Percentiles rank a stretch among this genome's conserved stretches.
Conservation (phyloP, 2,113 vertebrate genomes). For the Turnix velox region DNA sequence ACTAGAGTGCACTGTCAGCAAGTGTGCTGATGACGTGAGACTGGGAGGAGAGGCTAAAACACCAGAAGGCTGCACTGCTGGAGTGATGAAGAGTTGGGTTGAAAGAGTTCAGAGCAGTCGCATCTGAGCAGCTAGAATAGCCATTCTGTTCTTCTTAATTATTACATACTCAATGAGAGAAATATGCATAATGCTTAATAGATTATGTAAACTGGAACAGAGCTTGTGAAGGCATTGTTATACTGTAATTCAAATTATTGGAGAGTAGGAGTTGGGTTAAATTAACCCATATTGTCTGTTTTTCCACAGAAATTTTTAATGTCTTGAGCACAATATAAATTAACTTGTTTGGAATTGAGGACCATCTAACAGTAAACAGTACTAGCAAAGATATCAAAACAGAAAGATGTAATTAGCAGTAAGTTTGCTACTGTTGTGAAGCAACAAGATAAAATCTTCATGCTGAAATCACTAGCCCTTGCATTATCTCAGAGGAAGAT, state of each 20-base stretch:
- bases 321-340: neutral
- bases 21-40: no score
- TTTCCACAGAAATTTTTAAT: neutral
- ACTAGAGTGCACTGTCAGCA: no score
- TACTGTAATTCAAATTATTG: neutral
- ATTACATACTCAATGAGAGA: neutral
- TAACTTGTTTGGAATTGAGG: neutral
- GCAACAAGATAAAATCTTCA: neutral
- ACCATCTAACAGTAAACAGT: neutral
- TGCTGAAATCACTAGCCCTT: neutral
- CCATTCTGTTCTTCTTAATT: neutral
- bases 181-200: neutral
- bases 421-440: neutral
- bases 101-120: neutral
- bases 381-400: neutral
- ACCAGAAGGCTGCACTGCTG: no score
- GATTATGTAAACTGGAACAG: neutral
- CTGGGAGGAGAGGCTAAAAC: no score
- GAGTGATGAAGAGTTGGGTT: no score
- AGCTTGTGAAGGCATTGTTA: neutral
- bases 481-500: neutral
- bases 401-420: neutral
- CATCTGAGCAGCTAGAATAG: neutral
- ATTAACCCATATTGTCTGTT: neutral
- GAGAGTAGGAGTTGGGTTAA: neutral